Conservation (phyloP, 2,113 vertebrate species). For the Eulacestoma nigropectus region DNA sequence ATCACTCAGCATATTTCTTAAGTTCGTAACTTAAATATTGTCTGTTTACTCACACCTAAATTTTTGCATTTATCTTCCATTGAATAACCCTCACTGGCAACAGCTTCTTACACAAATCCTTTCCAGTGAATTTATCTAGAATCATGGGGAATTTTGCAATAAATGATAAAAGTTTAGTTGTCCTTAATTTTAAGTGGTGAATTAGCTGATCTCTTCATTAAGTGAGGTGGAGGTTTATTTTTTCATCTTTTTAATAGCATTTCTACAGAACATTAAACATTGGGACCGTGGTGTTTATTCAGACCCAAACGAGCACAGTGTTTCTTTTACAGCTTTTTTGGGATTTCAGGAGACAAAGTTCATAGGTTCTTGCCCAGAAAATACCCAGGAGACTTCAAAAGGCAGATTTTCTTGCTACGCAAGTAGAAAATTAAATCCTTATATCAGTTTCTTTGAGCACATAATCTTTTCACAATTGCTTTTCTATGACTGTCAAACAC, state of each 20-base stretch:
- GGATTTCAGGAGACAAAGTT: not conserved
- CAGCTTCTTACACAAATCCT: not conserved
- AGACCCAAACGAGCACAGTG: not conserved
- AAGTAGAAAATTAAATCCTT: conserved; percentile 1
- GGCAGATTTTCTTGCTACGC: not conserved
- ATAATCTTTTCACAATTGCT: conserved; percentile 26
- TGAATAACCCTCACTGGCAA: not conserved
- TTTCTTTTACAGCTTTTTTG: not conserved
- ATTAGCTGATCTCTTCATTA: not conserved
- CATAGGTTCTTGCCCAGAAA: not conserved
- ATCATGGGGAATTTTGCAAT: not conserved
- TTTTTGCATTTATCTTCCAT: not conserved
- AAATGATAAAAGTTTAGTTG: not conserved
- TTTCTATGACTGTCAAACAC: conserved; percentile 51
- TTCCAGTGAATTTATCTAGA: not conserved
- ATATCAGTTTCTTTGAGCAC: not conserved
- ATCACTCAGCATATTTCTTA: not conserved
- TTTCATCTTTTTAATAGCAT: not conserved
- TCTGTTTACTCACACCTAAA: not conserved
- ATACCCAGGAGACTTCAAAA: not conserved
- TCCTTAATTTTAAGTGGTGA: not conserved
- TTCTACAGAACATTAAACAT: not conserved
- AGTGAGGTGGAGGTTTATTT: not conserved
- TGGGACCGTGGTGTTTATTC: not conserved
- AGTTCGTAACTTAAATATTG: not conserved